Base-by-base conservation (phyloP, 2,888 invertebrate species). In the Oxycera nigricornis region DNA sequence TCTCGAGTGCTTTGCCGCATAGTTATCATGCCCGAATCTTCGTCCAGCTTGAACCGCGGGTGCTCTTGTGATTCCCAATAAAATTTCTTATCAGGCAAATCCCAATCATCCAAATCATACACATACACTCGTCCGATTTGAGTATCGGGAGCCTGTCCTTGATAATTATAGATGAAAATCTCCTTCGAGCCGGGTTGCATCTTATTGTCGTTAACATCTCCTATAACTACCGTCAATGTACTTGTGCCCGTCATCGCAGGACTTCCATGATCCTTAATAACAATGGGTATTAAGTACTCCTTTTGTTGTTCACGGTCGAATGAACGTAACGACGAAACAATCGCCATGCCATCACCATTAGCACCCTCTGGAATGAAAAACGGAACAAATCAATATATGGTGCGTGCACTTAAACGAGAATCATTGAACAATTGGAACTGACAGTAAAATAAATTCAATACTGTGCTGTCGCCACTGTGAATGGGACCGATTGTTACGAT, bases 61-160 rank as follows among this genome's bases (percentile, higher is more conserved):
- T 96, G 95, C 82, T 94, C 94, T 72, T 91, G 88, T 59, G 90
- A 90, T 82, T 95, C 95, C 95, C 96, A 97, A 83, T 94, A 95
- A 87, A 97, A 99, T 81, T 94, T 96, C 86, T 99, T 99, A 84
- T 98, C 98, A 0, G 94, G 95, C 77, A 97, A 87, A 87, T 99
- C 99, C 98, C 98, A 99, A 84, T 99, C 99, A 85, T 99, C 99
- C 78, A 95, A 87, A 86, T 99, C 99, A 82, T 96, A 95, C 0
- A 98, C 98, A 85, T 97, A 98, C 6, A 98, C 98, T 77, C 95
- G 89, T 39, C 98, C 98, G 77, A 98, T 94, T 84, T 93, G 94
- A 0, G 96, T 94, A 80, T 94, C 95, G 28, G 93, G 94, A 73
- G 95, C 92, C 85, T 94, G 93, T 14, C 95, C 94, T 89, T 94